These are phyloP conservation scores for Thecophora atra DNA, from an alignment of 2,888 invertebrate species.

Conservation along the genomic window DNA sequence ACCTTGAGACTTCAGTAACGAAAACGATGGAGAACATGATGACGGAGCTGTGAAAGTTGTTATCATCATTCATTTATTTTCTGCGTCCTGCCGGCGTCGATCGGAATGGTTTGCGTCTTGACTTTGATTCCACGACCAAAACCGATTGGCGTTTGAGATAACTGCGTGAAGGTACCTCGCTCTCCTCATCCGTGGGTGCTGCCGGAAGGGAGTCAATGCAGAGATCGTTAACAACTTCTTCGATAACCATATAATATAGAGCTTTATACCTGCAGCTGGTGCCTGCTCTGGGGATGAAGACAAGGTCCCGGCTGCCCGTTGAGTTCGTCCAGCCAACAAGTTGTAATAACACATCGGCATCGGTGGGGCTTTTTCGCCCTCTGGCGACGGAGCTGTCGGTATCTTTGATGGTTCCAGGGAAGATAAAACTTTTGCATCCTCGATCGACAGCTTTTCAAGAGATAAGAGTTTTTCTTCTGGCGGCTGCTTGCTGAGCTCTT, in stretches of 20 bases:
- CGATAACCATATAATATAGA: background rate
- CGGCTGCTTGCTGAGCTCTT: conserved; percentile 54
- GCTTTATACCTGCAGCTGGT: conserved; percentile 58
- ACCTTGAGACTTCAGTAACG: no score
- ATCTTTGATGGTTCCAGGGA: conserved; percentile 56
- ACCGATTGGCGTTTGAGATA: conserved; percentile 85
- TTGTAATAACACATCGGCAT: conserved; percentile 66
- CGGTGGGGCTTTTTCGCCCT: conserved; percentile 62
- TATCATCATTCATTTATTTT: conserved; percentile 37
- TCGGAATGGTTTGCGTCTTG: conserved; percentile 77
- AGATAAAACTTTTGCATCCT: conserved; percentile 55
- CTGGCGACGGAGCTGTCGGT: conserved; percentile 49
- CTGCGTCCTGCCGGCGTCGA: conserved; percentile 53
- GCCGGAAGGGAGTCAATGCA: conserved; percentile 17
- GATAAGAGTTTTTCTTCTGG: conserved; percentile 46
- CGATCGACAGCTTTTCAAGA: conserved; percentile 54
- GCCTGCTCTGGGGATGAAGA: conserved; percentile 65
- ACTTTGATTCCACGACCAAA: conserved; percentile 83
- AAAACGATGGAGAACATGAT: no score
- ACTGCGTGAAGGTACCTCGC: conserved; percentile 82
- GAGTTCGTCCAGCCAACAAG: conserved; percentile 62
- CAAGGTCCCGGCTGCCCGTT: conserved; percentile 61
- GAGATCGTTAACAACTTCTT: background rate
- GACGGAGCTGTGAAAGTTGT: no score
- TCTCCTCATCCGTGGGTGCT: conserved; percentile 79